phyloP scores from a whole-genome alignment of 2,113 vertebrate genomes.

The Lasiurus cinereus region DNA sequence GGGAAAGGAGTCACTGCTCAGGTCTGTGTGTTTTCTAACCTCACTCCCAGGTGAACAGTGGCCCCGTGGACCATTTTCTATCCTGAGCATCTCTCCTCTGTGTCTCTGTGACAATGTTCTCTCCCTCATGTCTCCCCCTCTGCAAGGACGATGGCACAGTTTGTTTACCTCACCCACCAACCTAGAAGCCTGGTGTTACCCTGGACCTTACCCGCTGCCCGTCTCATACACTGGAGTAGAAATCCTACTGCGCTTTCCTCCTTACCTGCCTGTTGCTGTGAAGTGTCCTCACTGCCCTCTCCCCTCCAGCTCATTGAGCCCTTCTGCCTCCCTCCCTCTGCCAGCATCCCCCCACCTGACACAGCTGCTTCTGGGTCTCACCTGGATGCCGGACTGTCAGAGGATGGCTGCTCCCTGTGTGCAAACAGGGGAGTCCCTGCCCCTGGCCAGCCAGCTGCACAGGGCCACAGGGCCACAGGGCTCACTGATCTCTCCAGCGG shows the following conservation, averaged over 20 bases:
- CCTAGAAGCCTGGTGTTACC: neutral
- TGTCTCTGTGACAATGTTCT: neutral
- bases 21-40: neutral
- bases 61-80: neutral
- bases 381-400: neutral
- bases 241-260: rapidly evolving
- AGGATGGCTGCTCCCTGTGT: no score
- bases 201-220: rapidly evolving
- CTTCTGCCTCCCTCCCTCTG: neutral
- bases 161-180: neutral
- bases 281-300: rapidly evolving
- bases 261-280: rapidly evolving
- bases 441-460: neutral
- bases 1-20: neutral
- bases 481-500: neutral
- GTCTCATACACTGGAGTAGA: rapidly evolving
- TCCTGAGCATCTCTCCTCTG: neutral
- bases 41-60: neutral
- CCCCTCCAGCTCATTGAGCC: no score
- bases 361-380: rapidly evolving
- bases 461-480: rapidly evolving
- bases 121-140: no score
- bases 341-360: neutral
- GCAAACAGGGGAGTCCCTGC: neutral
- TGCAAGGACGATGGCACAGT: rapidly evolving